Conservation (phyloP, 2,888 invertebrate species). For the Leptopilina myrica region DNA sequence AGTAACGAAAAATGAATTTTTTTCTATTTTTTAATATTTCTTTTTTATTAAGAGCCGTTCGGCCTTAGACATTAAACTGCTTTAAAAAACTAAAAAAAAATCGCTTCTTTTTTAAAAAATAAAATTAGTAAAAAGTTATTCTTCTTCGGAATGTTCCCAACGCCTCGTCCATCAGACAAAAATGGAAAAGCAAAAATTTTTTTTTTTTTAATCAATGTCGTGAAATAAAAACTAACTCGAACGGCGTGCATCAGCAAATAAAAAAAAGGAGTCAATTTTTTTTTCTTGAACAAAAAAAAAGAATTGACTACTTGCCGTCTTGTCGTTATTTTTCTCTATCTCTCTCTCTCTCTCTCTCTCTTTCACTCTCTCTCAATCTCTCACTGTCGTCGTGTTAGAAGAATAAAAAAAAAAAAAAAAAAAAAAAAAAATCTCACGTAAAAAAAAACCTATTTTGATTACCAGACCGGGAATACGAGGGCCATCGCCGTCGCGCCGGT, state of each 20-base stretch:
- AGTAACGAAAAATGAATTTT: no score
- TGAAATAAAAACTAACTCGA: constrained; percentile 41
- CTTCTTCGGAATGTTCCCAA: constrained; percentile 27
- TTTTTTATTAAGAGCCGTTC: no score
- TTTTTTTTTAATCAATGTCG: constrained; percentile 26
- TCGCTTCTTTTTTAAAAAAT: not conserved
- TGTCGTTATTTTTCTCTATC: no score
- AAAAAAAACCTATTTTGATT: constrained; percentile 66
- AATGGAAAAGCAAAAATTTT: constrained; percentile 35
- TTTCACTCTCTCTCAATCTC: constrained; percentile 13
- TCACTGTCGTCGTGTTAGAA: constrained; percentile 56
- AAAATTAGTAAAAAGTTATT: not conserved
- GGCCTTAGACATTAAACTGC: not conserved
- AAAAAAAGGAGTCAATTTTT: not conserved
- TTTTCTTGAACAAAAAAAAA: constrained; percentile 20
- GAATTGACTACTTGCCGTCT: not conserved
- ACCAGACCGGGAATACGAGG: constrained; percentile 87
- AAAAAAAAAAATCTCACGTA: constrained; percentile 52
- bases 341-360: constrained; percentile 53
- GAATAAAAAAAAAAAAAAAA: no score
- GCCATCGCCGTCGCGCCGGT: constrained; percentile 90
- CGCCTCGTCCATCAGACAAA: constrained; percentile 31
- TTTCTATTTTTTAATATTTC: no score
- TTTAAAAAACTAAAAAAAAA: not conserved
- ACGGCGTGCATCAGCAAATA: constrained; percentile 40